phyloP scores from a whole-genome alignment of 2,797 vertebrate species.

The Myotis findleyi region DNA sequence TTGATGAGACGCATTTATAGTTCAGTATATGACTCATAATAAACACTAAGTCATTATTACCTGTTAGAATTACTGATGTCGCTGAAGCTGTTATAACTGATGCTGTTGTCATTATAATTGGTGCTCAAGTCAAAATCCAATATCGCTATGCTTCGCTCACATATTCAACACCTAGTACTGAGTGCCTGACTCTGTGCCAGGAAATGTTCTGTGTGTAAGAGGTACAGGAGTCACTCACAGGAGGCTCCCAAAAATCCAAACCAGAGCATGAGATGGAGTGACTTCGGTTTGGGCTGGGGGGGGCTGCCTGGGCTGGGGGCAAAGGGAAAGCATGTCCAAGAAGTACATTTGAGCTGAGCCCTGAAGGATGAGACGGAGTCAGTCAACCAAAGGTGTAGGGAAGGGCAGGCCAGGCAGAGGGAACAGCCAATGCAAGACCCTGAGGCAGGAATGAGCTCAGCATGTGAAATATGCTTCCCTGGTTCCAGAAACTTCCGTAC shows the following conservation, averaged over 20 bases:
- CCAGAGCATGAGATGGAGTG: neutral
- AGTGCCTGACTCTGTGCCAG: neutral
- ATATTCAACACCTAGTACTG: neutral
- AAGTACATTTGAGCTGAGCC: neutral
- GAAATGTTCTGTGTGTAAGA: fast-evolving
- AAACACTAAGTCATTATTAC: neutral
- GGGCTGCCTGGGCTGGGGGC: neutral
- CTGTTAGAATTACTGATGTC: neutral
- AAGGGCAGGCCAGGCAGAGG: neutral
- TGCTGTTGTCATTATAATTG: neutral
- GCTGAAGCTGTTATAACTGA: neutral
- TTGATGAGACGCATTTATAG: neutral
- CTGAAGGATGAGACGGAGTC: neutral
- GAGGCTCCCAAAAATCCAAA: neutral
- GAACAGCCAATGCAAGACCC: neutral
- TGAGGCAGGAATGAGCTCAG: neutral
- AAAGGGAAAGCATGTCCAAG: neutral
- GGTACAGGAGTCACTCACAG: neutral
- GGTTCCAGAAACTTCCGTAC: neutral
- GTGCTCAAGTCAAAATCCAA: neutral
- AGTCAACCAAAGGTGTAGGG: neutral
- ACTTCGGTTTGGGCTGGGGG: neutral
- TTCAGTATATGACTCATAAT: neutral
- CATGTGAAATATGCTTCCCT: neutral
- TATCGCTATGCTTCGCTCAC: fast-evolving